A percentile compares a stretch with the other conserved stretches of the same genome.
Evolutionary conservation across 2,113 vertebrate genomes (phyloP).

Genomic region (Axis porcinus): DNA sequence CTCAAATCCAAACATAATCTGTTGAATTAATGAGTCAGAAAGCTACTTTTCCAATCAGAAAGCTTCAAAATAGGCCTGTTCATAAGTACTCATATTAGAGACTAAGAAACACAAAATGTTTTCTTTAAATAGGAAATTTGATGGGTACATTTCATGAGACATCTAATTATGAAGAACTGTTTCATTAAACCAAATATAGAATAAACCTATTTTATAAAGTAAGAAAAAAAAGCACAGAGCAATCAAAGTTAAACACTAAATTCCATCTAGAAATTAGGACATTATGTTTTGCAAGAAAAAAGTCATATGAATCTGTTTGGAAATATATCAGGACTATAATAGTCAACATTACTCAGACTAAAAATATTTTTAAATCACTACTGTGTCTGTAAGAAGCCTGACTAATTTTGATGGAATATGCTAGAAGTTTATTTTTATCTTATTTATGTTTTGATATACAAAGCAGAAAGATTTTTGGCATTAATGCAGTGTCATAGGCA

Average conservation of each 20-base stretch:
- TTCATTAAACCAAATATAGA: slow-evolving; percentile 61
- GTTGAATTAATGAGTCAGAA: slow-evolving; percentile 35
- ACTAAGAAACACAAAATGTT: slow-evolving; percentile 45
- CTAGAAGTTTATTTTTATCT: slow-evolving; percentile 40
- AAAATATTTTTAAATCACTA: slow-evolving; percentile 60
- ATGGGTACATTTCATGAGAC: slow-evolving; percentile 42
- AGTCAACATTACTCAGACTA: slow-evolving; percentile 54
- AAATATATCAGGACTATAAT: slow-evolving; percentile 56
- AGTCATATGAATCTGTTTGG: slow-evolving; percentile 50
- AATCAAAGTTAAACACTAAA: slow-evolving; percentile 45
- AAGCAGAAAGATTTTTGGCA: slow-evolving; percentile 39
- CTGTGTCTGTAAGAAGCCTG: slow-evolving; percentile 34
- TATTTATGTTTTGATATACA: slow-evolving; percentile 51
- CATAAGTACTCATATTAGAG: slow-evolving; percentile 19
- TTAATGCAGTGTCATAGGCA: neutral
- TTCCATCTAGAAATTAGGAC: slow-evolving; percentile 54
- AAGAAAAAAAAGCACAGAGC: slow-evolving; percentile 19
- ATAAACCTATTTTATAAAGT: slow-evolving; percentile 32
- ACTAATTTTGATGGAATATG: slow-evolving; percentile 40
- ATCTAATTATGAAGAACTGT: slow-evolving; percentile 64
- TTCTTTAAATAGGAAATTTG: slow-evolving; percentile 63
- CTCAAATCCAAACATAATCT: slow-evolving; percentile 50
- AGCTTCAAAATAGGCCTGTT: slow-evolving; percentile 5
- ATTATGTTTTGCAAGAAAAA: slow-evolving; percentile 55
- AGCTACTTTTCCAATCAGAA: neutral